These are phyloP conservation scores for Isotomurus palustris DNA, from an alignment of 2,888 invertebrate genomes.

Conservation along the genomic window DNA sequence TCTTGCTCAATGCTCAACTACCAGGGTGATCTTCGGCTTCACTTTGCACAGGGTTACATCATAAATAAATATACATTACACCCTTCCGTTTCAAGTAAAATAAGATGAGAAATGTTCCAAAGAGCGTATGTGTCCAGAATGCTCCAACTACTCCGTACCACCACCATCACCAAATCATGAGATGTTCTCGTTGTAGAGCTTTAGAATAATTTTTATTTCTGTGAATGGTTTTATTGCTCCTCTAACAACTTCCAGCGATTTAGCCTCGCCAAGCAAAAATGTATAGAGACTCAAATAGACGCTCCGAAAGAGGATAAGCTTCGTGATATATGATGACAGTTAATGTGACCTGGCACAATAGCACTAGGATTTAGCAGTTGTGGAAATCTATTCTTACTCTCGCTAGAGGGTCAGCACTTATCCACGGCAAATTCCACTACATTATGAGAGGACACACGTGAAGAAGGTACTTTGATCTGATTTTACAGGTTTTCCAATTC, in stretches of 20 bases:
- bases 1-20: neutral
- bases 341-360: constrained; percentile 39
- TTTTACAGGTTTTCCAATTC: neutral
- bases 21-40: constrained; percentile 3
- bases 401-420: neutral
- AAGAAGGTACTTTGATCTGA: neutral
- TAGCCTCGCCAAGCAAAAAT: too few species aligned
- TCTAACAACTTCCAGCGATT: neutral
- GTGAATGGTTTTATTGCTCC: too few species aligned
- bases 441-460: too few species aligned
- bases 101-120: too few species aligned
- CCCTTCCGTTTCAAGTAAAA: too few species aligned
- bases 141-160: too few species aligned
- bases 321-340: constrained; percentile 39
- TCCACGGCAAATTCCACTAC: neutral
- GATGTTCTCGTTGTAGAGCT: too few species aligned
- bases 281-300: too few species aligned
- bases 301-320: constrained; percentile 7
- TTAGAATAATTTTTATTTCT: neutral
- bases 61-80: too few species aligned
- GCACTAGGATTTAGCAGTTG: constrained; percentile 29
- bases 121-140: too few species aligned
- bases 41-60: too few species aligned
- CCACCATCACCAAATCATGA: too few species aligned
- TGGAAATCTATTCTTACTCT: constrained; percentile 1